Conservation (phyloP, 2,797 vertebrate species). For the Lepilemur ruficaudatus region DNA sequence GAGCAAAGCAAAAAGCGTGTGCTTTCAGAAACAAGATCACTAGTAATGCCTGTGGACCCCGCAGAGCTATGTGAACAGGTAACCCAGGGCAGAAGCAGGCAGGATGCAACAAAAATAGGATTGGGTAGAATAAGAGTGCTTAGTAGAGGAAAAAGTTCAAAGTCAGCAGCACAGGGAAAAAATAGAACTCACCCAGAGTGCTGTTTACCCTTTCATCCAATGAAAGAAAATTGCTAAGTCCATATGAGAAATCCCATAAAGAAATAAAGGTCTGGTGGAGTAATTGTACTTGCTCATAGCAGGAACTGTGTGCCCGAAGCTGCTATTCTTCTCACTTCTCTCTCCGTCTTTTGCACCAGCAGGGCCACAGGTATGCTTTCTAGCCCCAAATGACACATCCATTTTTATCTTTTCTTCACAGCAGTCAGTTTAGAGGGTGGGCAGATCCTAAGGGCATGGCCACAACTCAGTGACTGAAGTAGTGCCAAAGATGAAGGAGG, state of each 20-base stretch:
- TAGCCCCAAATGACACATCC: neutral
- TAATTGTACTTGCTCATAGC: neutral
- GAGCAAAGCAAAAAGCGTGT: neutral
- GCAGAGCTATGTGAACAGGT: neutral
- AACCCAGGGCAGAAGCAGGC: neutral
- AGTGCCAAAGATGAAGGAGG: neutral
- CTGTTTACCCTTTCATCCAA: constrained; percentile 48
- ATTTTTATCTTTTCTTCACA: neutral
- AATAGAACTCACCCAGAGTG: constrained; percentile 24
- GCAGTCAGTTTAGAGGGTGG: neutral
- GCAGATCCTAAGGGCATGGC: neutral
- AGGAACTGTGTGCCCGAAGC: neutral
- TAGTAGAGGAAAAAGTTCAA: constrained; percentile 11
- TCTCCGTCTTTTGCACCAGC: neutral
- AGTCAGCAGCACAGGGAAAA: neutral
- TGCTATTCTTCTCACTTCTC: neutral
- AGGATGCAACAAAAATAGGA: constrained; percentile 7
- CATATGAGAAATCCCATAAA: neutral
- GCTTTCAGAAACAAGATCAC: neutral
- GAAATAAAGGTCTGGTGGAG: neutral
- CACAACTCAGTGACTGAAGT: neutral
- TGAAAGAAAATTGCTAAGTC: neutral
- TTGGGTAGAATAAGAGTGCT: neutral
- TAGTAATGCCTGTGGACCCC: neutral
- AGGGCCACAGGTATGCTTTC: neutral